Evolutionary conservation across 2,797 vertebrate species (phyloP), one percentile per base, ranked within the genome.

Genomic region (Rousettus madagascariensis): DNA sequence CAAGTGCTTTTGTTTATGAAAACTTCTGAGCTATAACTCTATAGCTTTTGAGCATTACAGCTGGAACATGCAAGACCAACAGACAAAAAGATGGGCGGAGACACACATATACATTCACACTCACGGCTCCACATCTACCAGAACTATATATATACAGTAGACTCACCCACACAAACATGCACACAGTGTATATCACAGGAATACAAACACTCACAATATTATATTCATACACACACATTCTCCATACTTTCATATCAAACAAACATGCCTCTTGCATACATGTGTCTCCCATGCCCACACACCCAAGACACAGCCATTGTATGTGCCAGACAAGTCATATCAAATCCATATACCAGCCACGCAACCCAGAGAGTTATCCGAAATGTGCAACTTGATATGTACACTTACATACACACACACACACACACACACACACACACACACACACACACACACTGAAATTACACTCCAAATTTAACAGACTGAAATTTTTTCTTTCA

Each of bases 1-100:
- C 95, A 98, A 97, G 86, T 95, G 85, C 85, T 97, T 97, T 97
- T 74, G 53, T 86, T 87, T n/a, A 19, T 87, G 51, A 84, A 59
- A 92, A 84, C 66, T 77, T 95, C 69, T 95, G 41, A 90, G 72
- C 51, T 95, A 38, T 26, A 77, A 16, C 59, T 55, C 38, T 49
- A 66, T 6, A 66, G 24, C 84, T 46, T 38, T 90, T 46, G 88
- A 83, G 41, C 92, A 96, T 68, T 87, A 51, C 41, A 96, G 20
- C n/a, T 55, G 9, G 41, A 92, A 96, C 65, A 97, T 95, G 84
- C 95, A 96, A 88, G 77, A 61, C 83, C 24, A 86, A 95, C 43
- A 74, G 5, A 61, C 61, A 43, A 83, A 93, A 88, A 87, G 20
- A 3, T n/a, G 85, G 11, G 61, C 65, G 3, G 20, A 59, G 53